Base-by-base conservation (phyloP, 2,797 vertebrate genomes). In the Falco rusticolus region DNA sequence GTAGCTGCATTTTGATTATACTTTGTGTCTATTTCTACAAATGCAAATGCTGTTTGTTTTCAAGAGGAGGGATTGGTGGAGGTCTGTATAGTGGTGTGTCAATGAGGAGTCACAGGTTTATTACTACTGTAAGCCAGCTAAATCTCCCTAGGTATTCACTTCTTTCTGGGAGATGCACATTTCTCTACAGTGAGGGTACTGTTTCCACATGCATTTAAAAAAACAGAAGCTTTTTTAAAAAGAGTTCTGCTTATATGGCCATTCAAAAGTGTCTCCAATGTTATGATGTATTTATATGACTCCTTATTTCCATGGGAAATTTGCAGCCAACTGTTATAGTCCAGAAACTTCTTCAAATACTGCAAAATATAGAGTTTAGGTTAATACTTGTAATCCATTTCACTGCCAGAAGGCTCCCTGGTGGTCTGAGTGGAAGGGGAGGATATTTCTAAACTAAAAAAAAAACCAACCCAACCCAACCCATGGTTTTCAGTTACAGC, bases 181-280 rank as follows among this genome's bases (percentile, higher is more conserved):
- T 77, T 57, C n/a, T 61, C 11, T 48, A 31, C 3, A 15, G 24
- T 50, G 34, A 87, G 8, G 8, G 21, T 37, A 12, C 10, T 13
- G 65, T 14, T 71, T 47, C 31, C 19, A 47, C 33, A 61, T 3
- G 2, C 2, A n/a, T 61, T 60, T 7, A 6, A 64, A 47, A 78
- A 34, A 3, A 0, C 4, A 39, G 4, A 65, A 48, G 4, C 8
- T 28, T 22, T 11, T 6, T 16, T 16, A 2, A 37, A 3, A 8
- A 39, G 34, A 48, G 16, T 18, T 84, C 26, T 18, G 11, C 21
- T 78, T 2, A 31, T 59, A 24, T 13, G 15, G 3, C 5, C 26
- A 20, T 75, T 93, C 81, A 31, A 18, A 77, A 74, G 5, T 57
- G 34, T 43, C 68, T 84, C 84, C 15, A 28, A 13, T 50, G 19